Percentiles rank a stretch among this genome's conserved stretches.
Evolutionary conservation across 2,888 invertebrate genomes (phyloP).

Genomic region (Mystacides longicornis): DNA sequence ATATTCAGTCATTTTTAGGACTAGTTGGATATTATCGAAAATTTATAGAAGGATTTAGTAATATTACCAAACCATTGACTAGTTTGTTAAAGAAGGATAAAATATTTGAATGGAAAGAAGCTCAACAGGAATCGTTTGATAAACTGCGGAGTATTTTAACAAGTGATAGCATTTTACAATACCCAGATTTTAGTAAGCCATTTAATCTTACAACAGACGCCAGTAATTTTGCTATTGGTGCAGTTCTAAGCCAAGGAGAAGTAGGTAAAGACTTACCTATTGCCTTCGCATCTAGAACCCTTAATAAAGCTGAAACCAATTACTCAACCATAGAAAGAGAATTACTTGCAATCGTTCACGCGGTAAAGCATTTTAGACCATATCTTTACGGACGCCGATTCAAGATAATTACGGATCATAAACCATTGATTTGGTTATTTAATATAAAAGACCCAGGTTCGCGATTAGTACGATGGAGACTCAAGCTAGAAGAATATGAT

Average conservation of each 20-base stretch:
- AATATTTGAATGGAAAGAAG: conserved; percentile 13
- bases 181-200: conserved; percentile 4
- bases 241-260: conserved; percentile 6
- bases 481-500: conserved; percentile 30
- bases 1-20: conserved; percentile 29
- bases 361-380: conserved; percentile 29
- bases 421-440: conserved; percentile 27
- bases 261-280: conserved; percentile 10
- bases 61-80: conserved; percentile 27
- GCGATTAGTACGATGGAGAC: conserved; percentile 30
- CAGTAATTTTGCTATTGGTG: conserved; percentile 8
- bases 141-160: not conserved
- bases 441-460: conserved; percentile 29
- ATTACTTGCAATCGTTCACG: conserved; percentile 23
- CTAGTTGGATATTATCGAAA: conserved; percentile 29
- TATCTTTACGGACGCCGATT: conserved; percentile 32
- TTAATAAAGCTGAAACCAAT: conserved; percentile 11
- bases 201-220: conserved; percentile 27
- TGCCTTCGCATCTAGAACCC: conserved; percentile 7
- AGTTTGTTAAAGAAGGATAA: conserved; percentile 23
- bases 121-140: conserved; percentile 14
- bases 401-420: conserved; percentile 29
- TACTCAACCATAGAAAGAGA: conserved; percentile 12
- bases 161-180: conserved; percentile 12
- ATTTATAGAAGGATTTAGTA: conserved; percentile 28